These are phyloP conservation scores for Leptatherina wallacei DNA, from an alignment of 2,797 vertebrate genomes.

Conservation along the genomic window DNA sequence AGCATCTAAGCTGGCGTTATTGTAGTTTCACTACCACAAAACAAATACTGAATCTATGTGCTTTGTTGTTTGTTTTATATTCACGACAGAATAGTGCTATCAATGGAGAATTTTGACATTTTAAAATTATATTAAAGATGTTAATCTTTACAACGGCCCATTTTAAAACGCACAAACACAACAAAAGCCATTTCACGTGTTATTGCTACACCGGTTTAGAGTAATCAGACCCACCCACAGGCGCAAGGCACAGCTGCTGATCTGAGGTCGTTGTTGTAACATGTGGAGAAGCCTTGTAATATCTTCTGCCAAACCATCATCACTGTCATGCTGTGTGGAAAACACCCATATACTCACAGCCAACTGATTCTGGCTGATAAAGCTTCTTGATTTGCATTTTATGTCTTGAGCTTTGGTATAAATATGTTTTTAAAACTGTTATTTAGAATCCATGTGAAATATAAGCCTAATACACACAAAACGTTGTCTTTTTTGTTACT, in stretches of 20 bases:
- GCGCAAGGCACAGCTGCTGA: conserved; percentile 54
- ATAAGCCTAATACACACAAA: not conserved
- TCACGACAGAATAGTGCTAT: conserved; percentile 9
- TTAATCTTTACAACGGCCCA: conserved; percentile 29
- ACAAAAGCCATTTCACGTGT: conserved; percentile 30
- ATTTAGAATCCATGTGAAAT: not conserved
- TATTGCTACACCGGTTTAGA: conserved; percentile 35
- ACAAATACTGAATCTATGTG: not conserved
- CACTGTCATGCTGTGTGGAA: conserved; percentile 43
- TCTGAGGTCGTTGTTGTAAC: conserved; percentile 73
- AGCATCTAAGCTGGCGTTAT: not conserved
- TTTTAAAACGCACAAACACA: conserved; percentile 32
- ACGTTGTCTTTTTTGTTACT: not conserved
- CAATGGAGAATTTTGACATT: conserved; percentile 19
- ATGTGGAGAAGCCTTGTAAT: conserved; percentile 67
- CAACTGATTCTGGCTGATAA: conserved; percentile 16
- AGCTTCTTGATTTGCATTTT: conserved; percentile 7
- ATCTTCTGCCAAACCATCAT: conserved; percentile 69
- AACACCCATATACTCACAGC: conserved; percentile 22
- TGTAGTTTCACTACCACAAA: not conserved
- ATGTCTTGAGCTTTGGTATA: conserved; percentile 11
- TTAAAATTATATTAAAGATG: conserved; percentile 36
- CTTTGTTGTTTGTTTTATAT: conserved; percentile 22
- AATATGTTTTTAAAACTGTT: not conserved
- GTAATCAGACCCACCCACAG: conserved; percentile 42